Base-by-base conservation (phyloP, 2,888 invertebrate genomes). In the Apoda limacodes region DNA sequence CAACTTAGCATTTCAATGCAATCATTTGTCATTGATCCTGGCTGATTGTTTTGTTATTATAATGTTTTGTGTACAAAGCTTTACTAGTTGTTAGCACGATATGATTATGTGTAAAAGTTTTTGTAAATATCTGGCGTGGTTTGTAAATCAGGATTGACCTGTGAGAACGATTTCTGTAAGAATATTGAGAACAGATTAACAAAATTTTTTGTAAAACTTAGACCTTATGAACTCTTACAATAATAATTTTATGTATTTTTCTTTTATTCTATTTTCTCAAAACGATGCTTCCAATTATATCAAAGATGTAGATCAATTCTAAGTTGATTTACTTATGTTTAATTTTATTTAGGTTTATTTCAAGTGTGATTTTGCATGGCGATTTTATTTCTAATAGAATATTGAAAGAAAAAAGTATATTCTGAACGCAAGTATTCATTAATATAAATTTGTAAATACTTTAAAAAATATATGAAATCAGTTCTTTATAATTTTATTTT, bases 251-350 rank as follows among this genome's bases (percentile, higher is more conserved):
- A 6, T 17, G 7, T 17, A 17, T 17, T 6, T 6, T 6, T 17
- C 7, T 7, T 17, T 17, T 17, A 17, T 17, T 6, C 5, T 17
- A 17, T 69, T 78, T 55, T 68, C n/a, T n/a, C n/a, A 62, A 64
- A 74, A 75, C 71, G 70, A 78, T 80, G 80, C 80, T 80, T 80
- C 80, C 80, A 80, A 68, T 75, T 66, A 76, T 80, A 78, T 80
- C 80, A 80, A 80, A 80, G 80, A 80, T 63, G 66, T 68, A 51
- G 65, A 62, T 58, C 76, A 60, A 71, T 80, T 76, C 43, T 60
- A 75, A 78, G 80, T 80, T 67, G 78, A 56, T 65, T 68, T 66
- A 60, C 66, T 69, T 68, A 70, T 66, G 64, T 47, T 59, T 69
- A 61, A 66, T 66, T 64, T 66, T 68, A 64, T 42, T 40, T 55